Percentiles rank a stretch among this genome's conserved stretches.
Evolutionary conservation across 2,113 vertebrate genomes (phyloP).

Genomic region (Etheostoma spectabile): DNA sequence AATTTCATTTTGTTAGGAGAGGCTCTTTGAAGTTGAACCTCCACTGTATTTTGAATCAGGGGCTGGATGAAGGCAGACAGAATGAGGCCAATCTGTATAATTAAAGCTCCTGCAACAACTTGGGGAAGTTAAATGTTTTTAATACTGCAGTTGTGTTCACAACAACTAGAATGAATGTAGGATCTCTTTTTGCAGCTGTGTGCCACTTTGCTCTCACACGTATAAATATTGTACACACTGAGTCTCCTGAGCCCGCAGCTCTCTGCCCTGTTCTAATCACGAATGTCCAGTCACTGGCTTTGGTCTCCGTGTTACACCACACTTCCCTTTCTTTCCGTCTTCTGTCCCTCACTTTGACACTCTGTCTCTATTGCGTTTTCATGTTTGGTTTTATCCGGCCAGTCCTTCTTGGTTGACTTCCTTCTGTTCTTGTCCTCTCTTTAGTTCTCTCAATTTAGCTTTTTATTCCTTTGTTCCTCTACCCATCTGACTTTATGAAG

Average conservation of each 20-base stretch:
- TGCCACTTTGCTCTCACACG: too few relatives aligned
- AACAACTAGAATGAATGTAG: not conserved
- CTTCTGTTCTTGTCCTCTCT: constrained; percentile 6
- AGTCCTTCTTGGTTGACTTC: not conserved
- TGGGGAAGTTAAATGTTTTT: not conserved
- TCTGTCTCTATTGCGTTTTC: not conserved
- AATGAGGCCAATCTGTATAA: constrained; percentile 10
- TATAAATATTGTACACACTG: not conserved
- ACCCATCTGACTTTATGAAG: constrained; percentile 5
- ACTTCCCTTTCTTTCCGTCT: not conserved
- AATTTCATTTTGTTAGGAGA: too few relatives aligned
- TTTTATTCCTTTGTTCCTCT: constrained; percentile 3
- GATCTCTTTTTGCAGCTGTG: not conserved
- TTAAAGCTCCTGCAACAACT: constrained; percentile 1
- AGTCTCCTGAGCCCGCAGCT: not conserved
- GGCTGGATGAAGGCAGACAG: constrained; percentile 17
- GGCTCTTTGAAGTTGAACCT: not conserved
- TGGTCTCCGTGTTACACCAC: not conserved
- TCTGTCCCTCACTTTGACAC: not conserved
- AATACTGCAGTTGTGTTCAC: not conserved
- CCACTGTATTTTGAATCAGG: not conserved
- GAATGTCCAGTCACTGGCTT: constrained; percentile 15
- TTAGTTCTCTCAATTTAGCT: constrained; percentile 14
- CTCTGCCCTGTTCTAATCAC: constrained; percentile 9
- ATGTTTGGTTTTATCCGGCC: not conserved